Base-by-base conservation (phyloP, 2,113 vertebrate species). In the Ariopsis seemanni region DNA sequence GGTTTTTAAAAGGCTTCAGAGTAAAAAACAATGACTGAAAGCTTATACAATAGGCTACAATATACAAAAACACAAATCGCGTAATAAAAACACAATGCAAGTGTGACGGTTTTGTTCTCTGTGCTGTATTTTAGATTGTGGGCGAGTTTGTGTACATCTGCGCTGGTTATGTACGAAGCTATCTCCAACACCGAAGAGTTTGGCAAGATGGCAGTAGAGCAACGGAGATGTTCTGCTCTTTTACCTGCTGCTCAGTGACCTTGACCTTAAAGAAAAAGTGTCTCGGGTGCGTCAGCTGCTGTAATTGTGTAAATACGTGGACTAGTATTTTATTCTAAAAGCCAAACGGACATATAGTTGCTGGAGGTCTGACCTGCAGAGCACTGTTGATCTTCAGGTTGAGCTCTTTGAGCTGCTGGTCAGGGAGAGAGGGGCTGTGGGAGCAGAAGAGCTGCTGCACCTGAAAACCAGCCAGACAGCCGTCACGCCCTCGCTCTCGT, bases 361-460 rank as follows among this genome's bases (percentile, higher is more conserved):
- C 55, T 74, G 48, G 12, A 50, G 18, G 27, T 42, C 84, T 91
- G 92, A 99, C 98, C 96, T 99, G 98, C 93, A 99, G 94, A 95
- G 98, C 97, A 90, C 94, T 96, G 95, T 99, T 97, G 9, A 98
- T 99, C 94, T 98, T 99, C 92, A 97, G 80, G 91, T 99, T 99
- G 85, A 99, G 96, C 84, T 99, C 98, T 94, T 99, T 99, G 83
- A 99, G 96, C 94, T 99, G 98, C 92, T 99, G 97, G 90, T 99
- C 98, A 25, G 98, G 97, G 90, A 99, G 97, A 82, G 95, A 95
- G 87, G 97, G 96, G 90, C 94, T 97, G 91, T 99, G 98, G 30
- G 97, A 98, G 93, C 98, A 99, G 94, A 99, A 99, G 89, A 99
- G 97, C 82, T 98, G 97, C 88, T 99, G 98, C 88, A 99, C 98